phyloP scores from a whole-genome alignment of 2,113 vertebrate genomes.

The Rattus rattus region DNA sequence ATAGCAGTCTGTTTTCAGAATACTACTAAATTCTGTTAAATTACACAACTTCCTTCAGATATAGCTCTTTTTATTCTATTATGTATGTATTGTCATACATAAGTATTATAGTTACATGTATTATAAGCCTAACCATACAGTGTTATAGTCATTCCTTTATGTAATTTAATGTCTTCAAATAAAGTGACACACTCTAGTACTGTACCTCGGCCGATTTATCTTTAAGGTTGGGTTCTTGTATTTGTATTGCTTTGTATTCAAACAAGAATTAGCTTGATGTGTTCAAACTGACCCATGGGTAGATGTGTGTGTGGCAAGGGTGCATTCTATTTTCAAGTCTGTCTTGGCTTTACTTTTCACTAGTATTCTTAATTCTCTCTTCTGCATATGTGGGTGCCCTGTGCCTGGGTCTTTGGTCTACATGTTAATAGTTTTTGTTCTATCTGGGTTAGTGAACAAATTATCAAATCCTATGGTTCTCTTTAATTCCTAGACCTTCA shows the following conservation, averaged over 20 bases:
- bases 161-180: not conserved
- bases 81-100: not conserved
- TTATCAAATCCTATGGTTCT: not conserved
- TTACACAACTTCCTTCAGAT: not conserved
- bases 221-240: not conserved
- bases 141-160: not conserved
- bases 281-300: not conserved
- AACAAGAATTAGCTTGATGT: not conserved
- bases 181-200: not conserved
- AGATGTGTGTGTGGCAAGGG: not conserved
- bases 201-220: not conserved
- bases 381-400: not conserved
- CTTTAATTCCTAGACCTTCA: not conserved
- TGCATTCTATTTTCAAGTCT: not conserved
- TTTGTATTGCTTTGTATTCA: slow-evolving; percentile 14
- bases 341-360: not conserved
- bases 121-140: not conserved
- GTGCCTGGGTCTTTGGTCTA: not conserved
- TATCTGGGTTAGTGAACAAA: not conserved
- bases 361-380: not conserved
- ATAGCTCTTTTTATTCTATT: not conserved
- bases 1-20: not conserved
- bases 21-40: not conserved
- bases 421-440: not conserved
- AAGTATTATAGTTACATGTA: not conserved